Evolutionary conservation across 2,888 invertebrate genomes (phyloP).

Genomic region (Dryococelus australis): DNA sequence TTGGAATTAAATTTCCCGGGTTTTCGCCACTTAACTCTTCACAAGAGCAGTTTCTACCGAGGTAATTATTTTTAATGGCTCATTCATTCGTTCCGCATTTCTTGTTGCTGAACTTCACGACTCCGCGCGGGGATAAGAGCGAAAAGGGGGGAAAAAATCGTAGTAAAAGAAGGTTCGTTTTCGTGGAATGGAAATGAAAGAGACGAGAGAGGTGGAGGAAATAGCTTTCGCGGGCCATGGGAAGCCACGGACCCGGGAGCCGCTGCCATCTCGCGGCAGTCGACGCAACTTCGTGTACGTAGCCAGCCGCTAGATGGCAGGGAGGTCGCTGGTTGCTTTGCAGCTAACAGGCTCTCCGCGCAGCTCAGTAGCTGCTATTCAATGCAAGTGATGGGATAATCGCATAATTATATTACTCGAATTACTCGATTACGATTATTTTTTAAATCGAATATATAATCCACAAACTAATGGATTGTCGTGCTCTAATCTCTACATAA

Average conservation of each 20-base stretch:
- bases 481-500: no score
- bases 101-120: not conserved
- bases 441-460: no score
- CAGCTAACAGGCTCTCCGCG: no score
- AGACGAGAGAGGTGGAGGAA: not conserved
- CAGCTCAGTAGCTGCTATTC: no score
- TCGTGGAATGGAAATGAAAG: not conserved
- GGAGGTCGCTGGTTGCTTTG: not conserved
- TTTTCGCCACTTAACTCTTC: not conserved
- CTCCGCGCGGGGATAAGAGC: not conserved
- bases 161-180: not conserved
- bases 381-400: no score
- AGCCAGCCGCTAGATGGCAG: not conserved
- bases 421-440: no score
- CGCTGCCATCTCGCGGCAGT: not conserved
- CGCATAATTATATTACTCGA: no score
- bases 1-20: conserved; percentile 16
- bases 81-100: conserved; percentile 16
- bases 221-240: not conserved
- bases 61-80: conserved; percentile 6
- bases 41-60: conserved; percentile 16
- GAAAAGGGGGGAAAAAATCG: not conserved
- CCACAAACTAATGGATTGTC: no score
- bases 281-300: not conserved
- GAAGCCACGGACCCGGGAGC: not conserved